Conservation (phyloP, 2,113 vertebrate genomes). For the Gasterosteus aculeatus region DNA sequence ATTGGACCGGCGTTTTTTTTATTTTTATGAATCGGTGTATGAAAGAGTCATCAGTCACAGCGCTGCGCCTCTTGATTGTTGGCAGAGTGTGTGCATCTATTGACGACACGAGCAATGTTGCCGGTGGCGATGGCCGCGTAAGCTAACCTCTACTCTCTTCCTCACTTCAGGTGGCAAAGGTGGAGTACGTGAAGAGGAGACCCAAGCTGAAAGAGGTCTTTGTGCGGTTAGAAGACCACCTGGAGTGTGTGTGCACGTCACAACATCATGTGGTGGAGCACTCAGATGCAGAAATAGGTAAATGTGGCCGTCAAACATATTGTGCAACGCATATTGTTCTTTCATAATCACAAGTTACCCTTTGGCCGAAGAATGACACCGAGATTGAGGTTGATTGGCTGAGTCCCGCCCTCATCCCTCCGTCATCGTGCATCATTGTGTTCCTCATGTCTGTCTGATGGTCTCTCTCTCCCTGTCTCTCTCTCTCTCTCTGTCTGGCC, state of each 20-base stretch:
- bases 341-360: not conserved
- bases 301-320: constrained; percentile 1
- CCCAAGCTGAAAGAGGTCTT: constrained; percentile 98
- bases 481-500: constrained; percentile 30
- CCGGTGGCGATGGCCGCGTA: not conserved
- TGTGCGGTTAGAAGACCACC: constrained; percentile 96
- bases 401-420: not conserved
- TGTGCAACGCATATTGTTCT: not conserved
- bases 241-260: constrained; percentile 91
- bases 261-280: constrained; percentile 88
- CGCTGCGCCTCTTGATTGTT: constrained; percentile 31
- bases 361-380: not conserved
- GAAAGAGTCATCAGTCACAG: constrained; percentile 64
- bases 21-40: constrained; percentile 52
- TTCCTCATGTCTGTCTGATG: constrained; percentile 14
- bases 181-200: constrained; percentile 95
- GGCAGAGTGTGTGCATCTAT: constrained; percentile 24
- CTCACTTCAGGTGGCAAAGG: constrained; percentile 91
- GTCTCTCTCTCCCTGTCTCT: constrained; percentile 10
- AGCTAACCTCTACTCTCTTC: constrained; percentile 40
- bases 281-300: constrained; percentile 94
- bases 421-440: constrained; percentile 6
- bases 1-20: not conserved
- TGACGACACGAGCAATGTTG: constrained; percentile 19
- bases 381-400: constrained; percentile 9